Evolutionary conservation across 2,113 vertebrate genomes (phyloP).

Genomic region (Asarcornis scutulata): DNA sequence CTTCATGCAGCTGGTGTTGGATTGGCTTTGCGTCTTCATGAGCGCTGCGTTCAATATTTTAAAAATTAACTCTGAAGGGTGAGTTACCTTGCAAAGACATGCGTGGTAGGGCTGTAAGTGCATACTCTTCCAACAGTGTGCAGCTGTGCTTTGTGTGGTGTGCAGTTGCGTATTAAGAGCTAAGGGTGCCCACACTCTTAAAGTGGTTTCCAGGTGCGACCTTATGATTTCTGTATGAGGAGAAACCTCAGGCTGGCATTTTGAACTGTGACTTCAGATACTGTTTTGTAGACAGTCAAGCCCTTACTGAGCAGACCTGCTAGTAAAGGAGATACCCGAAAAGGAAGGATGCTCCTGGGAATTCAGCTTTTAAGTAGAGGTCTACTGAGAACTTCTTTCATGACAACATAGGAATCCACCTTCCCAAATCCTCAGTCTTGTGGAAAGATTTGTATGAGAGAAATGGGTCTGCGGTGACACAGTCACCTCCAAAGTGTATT

Average conservation of each 20-base stretch:
- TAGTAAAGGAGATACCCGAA: neutral
- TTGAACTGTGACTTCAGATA: neutral
- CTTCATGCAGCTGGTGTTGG: too few species aligned
- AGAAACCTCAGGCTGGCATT: neutral
- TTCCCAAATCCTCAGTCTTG: neutral
- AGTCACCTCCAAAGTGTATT: rapidly evolving
- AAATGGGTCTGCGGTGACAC: neutral
- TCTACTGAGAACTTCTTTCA: neutral
- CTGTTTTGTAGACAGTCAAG: neutral
- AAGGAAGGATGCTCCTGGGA: neutral
- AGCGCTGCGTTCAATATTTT: rapidly evolving
- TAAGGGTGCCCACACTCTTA: neutral
- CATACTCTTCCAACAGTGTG: rapidly evolving
- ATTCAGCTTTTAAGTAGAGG: neutral
- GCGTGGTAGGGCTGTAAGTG: neutral
- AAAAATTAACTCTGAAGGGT: neutral
- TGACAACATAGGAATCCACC: neutral
- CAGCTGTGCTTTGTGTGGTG: rapidly evolving
- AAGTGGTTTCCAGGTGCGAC: neutral
- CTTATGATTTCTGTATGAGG: neutral
- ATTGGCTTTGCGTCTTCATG: neutral
- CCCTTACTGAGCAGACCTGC: neutral
- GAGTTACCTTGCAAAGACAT: neutral
- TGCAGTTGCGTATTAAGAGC: neutral
- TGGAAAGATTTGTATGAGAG: neutral